A percentile compares a stretch with the other conserved stretches of the same genome.
phyloP scores from a whole-genome alignment of 2,797 vertebrate genomes.

The Poecilia picta region DNA sequence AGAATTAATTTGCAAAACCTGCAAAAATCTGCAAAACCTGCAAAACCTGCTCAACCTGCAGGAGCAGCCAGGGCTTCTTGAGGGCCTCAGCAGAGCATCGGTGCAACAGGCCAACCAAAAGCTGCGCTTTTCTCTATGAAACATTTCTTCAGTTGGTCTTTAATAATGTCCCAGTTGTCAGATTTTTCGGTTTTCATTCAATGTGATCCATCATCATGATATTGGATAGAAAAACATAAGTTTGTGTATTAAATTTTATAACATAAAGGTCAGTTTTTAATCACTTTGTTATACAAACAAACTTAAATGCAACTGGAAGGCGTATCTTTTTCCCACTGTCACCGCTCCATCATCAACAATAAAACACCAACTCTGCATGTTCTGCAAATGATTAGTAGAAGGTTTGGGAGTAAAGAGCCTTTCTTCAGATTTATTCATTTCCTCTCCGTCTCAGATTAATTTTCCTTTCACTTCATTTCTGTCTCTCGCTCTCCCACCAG shows the following conservation, averaged over 20 bases:
- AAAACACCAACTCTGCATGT: not conserved
- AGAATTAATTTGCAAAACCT: too few relatives aligned
- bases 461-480: conserved; percentile 50
- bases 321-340: not conserved
- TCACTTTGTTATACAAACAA: not conserved
- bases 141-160: not conserved
- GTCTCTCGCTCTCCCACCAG: conserved; percentile 69
- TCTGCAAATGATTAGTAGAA: not conserved
- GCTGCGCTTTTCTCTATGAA: not conserved
- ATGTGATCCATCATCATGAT: not conserved
- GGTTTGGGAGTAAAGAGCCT: conserved; percentile 27
- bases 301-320: not conserved
- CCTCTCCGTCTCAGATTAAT: conserved; percentile 40
- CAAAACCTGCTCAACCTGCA: not conserved
- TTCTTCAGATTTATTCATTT: conserved; percentile 44
- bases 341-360: not conserved
- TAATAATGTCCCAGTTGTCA: not conserved
- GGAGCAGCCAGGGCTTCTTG: not conserved
- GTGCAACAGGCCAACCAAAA: not conserved
- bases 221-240: not conserved
- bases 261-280: not conserved
- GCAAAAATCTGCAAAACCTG: too few relatives aligned
- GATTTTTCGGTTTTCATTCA: not conserved
- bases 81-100: not conserved
- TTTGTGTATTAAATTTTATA: not conserved